These are phyloP conservation scores for Tonatia bakeri DNA, from an alignment of 2,113 vertebrate species.

Conservation along the genomic window DNA sequence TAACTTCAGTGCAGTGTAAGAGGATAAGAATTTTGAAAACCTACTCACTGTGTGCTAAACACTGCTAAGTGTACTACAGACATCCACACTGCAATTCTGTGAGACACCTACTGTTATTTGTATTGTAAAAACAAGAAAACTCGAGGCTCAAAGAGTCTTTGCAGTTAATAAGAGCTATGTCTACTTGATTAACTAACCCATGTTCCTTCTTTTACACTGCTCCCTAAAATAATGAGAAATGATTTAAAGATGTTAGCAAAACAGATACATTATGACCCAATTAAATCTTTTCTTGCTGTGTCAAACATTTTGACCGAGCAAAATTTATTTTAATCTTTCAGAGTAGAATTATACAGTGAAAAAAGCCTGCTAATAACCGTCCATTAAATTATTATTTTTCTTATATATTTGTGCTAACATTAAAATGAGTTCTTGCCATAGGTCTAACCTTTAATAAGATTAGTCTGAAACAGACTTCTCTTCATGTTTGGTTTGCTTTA, in stretches of 20 bases:
- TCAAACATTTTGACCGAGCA: neutral
- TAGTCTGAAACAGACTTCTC: neutral
- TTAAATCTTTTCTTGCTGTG: neutral
- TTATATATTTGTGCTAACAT: neutral
- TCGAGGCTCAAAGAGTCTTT: neutral
- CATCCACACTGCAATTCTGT: neutral
- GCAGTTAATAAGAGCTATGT: neutral
- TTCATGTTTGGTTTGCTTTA: neutral
- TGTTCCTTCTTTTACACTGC: neutral
- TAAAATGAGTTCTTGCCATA: neutral
- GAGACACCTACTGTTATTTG: neutral
- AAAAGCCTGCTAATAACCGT: neutral
- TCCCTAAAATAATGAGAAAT: conserved; percentile 2
- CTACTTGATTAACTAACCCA: neutral
- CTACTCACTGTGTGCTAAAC: neutral
- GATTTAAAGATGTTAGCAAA: neutral
- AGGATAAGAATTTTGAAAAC: neutral
- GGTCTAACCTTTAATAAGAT: neutral
- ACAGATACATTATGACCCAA: neutral
- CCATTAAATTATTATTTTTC: neutral
- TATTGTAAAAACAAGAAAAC: neutral
- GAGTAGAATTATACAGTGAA: neutral
- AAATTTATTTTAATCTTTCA: neutral
- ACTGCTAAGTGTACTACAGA: neutral
- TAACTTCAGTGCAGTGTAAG: neutral